A percentile compares a stretch with the other conserved stretches of the same genome.
Evolutionary conservation across 2,888 invertebrate species (phyloP).

Genomic region (Cheilosia vernalis): DNA sequence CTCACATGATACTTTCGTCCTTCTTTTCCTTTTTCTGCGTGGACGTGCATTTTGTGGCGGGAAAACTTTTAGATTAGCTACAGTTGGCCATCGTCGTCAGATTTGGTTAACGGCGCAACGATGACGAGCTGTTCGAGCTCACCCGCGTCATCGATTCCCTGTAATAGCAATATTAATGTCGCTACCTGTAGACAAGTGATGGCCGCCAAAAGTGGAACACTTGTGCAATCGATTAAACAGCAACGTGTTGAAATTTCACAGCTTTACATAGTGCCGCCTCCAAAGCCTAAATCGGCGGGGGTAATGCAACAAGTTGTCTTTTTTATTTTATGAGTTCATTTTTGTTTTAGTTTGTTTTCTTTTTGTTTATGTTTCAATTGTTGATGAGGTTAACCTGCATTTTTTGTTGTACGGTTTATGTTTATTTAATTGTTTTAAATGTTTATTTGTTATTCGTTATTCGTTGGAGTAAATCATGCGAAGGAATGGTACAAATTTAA

Average conservation of each 20-base stretch:
- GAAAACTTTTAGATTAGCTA: constrained; percentile 83
- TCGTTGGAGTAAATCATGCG: neutral
- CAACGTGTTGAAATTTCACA: constrained; percentile 77
- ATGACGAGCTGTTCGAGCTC: constrained; percentile 61
- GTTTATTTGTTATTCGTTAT: constrained; percentile 7
- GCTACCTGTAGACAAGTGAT: constrained; percentile 64
- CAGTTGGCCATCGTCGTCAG: constrained; percentile 84
- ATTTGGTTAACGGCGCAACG: constrained; percentile 26
- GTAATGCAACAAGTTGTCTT: constrained; percentile 69
- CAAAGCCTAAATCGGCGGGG: constrained; percentile 76
- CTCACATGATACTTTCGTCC: constrained; percentile 66
- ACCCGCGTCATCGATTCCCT: constrained; percentile 59
- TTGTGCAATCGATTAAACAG: constrained; percentile 78
- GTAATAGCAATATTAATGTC: constrained; percentile 42
- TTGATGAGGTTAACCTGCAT: constrained; percentile 52
- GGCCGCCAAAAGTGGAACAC: constrained; percentile 75
- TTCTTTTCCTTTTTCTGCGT: constrained; percentile 50
- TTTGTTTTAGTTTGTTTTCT: constrained; percentile 27
- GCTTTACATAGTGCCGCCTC: constrained; percentile 78
- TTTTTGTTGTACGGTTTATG: constrained; percentile 48
- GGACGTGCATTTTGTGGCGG: constrained; percentile 31
- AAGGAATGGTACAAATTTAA: neutral
- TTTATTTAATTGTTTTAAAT: constrained; percentile 17
- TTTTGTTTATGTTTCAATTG: constrained; percentile 31
- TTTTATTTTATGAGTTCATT: constrained; percentile 27